Evolutionary conservation across 2,888 invertebrate species (phyloP).

Genomic region (Ernsta delagoae): DNA sequence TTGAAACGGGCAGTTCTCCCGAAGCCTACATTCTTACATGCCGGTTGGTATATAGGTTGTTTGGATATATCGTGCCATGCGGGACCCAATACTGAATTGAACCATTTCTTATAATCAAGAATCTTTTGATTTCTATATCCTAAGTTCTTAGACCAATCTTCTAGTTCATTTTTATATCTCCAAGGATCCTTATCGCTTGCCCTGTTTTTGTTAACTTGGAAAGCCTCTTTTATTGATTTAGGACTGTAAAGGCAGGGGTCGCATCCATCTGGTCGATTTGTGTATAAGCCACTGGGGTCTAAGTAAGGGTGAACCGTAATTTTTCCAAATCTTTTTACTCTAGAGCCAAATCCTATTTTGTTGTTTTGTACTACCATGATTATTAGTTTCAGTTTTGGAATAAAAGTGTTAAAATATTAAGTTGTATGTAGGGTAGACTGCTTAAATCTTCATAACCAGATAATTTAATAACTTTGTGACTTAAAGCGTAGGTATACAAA

Average conservation of each 20-base stretch:
- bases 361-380: slow-evolving; percentile 35
- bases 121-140: slow-evolving; percentile 72
- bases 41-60: slow-evolving; percentile 50
- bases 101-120: slow-evolving; percentile 58
- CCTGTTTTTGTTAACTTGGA: slow-evolving; percentile 53
- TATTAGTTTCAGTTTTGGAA: too few relatives aligned
- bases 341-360: slow-evolving; percentile 52
- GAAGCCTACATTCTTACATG: slow-evolving; percentile 66
- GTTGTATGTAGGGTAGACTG: too few relatives aligned
- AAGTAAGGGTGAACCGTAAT: slow-evolving; percentile 64
- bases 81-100: slow-evolving; percentile 61
- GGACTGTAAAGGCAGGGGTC: slow-evolving; percentile 69
- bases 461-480: too few relatives aligned
- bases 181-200: slow-evolving; percentile 63
- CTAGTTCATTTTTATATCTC: slow-evolving; percentile 68
- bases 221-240: slow-evolving; percentile 53
- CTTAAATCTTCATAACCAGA: too few relatives aligned
- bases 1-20: slow-evolving; percentile 60
- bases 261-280: slow-evolving; percentile 54
- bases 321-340: slow-evolving; percentile 58
- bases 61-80: slow-evolving; percentile 63
- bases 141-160: slow-evolving; percentile 71
- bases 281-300: slow-evolving; percentile 63
- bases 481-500: too few relatives aligned
- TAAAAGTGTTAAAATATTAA: too few relatives aligned